A percentile compares a stretch with the other conserved stretches of the same genome.
These are phyloP conservation scores for Nilaparvata lugens DNA, from an alignment of 1,140 invertebrate genomes.

Conservation along the genomic window DNA sequence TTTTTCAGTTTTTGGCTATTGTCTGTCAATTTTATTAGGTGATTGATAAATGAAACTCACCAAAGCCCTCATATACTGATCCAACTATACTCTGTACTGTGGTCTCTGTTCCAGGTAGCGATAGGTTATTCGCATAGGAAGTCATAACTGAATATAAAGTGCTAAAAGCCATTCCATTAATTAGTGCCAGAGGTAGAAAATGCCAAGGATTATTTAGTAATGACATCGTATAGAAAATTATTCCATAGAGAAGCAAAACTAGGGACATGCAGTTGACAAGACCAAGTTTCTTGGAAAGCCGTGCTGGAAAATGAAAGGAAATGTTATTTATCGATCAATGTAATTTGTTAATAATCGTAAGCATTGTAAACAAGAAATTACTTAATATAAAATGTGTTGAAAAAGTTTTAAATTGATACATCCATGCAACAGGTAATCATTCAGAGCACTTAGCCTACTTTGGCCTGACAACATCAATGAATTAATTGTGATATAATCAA, in stretches of 20 bases:
- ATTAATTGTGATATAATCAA: too few relatives aligned
- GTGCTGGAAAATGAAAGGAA: slow-evolving; percentile 28
- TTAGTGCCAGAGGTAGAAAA: slow-evolving; percentile 40
- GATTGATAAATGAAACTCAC: slow-evolving; percentile 28
- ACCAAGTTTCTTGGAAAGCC: slow-evolving; percentile 41
- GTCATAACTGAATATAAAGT: slow-evolving; percentile 44
- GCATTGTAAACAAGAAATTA: too few relatives aligned
- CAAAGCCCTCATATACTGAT: slow-evolving; percentile 35
- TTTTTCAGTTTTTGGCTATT: background rate
- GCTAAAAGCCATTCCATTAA: slow-evolving; percentile 44
- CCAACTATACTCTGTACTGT: slow-evolving; percentile 38
- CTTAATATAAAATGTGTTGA: too few relatives aligned
- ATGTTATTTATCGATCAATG: background rate
- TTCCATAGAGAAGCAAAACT: slow-evolving; percentile 36
- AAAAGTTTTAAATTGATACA: too few relatives aligned
- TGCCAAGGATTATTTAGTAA: slow-evolving; percentile 39
- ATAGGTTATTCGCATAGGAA: slow-evolving; percentile 37
- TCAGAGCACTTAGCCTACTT: too few relatives aligned
- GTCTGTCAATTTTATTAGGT: too few relatives aligned
- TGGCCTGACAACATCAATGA: too few relatives aligned
- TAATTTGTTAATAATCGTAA: background rate
- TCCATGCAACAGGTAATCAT: too few relatives aligned
- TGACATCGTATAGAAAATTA: slow-evolving; percentile 41
- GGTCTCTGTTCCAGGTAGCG: slow-evolving; percentile 37
- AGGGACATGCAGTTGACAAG: slow-evolving; percentile 37